Evolutionary conservation across 2,113 vertebrate species (phyloP).

Genomic region (Catharus minimus): DNA sequence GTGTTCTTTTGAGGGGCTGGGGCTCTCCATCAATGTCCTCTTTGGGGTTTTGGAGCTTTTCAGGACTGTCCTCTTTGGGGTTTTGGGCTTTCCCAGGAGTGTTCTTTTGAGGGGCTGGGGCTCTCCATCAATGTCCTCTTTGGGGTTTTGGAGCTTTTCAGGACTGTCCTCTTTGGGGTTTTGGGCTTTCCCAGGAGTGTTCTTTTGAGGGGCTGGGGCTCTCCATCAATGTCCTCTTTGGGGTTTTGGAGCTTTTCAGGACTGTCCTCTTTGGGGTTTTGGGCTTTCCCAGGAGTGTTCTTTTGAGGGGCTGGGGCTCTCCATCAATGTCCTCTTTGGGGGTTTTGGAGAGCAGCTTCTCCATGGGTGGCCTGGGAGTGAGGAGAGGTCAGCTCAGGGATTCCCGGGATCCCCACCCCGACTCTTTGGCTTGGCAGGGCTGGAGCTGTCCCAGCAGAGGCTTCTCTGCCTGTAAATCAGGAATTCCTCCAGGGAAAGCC

Average conservation of each 20-base stretch:
- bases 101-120: not conserved
- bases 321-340: not conserved
- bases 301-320: not conserved
- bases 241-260: not conserved
- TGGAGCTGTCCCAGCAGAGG: not conserved
- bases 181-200: not conserved
- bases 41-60: not conserved
- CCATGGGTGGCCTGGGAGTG: not conserved
- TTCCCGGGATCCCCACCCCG: accelerated
- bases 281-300: not conserved
- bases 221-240: not conserved
- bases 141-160: not conserved
- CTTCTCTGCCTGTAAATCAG: not conserved
- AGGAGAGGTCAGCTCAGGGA: not conserved
- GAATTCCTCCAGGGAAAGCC: not conserved
- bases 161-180: not conserved
- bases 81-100: not conserved
- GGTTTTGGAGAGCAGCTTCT: not conserved
- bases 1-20: not conserved
- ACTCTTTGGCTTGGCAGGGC: not conserved
- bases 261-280: not conserved
- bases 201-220: not conserved
- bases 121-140: not conserved
- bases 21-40: not conserved
- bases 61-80: too few species aligned